phyloP scores from a whole-genome alignment of 1,140 invertebrate genomes.

The Metopolophium dirhodum region DNA sequence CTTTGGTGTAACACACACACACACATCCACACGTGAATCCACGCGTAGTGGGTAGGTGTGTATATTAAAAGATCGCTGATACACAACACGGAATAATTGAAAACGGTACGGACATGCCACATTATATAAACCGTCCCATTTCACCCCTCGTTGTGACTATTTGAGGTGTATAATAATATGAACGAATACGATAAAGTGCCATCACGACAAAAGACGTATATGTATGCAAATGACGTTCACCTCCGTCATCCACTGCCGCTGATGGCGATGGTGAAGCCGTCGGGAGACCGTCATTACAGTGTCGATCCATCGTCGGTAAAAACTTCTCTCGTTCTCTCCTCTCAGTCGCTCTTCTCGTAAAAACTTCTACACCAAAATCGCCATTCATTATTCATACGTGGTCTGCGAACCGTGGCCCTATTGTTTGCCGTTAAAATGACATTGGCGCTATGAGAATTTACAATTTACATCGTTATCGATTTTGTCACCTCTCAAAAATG shows the following conservation, averaged over 20 bases:
- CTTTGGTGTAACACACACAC: background rate
- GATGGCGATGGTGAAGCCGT: background rate
- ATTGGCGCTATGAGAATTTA: background rate
- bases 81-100: slow-evolving; percentile 17
- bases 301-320: slow-evolving; percentile 21
- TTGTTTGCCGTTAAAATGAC: slow-evolving; percentile 38
- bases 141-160: background rate
- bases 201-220: background rate
- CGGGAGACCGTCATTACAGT: slow-evolving; percentile 42
- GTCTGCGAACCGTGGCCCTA: slow-evolving; percentile 10
- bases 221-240: slow-evolving; percentile 40
- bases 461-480: slow-evolving; percentile 27
- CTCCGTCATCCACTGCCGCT: background rate
- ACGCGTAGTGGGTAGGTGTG: background rate
- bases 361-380: slow-evolving; percentile 41
- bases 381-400: slow-evolving; percentile 45
- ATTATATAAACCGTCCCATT: slow-evolving; percentile 20
- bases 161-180: slow-evolving; percentile 1
- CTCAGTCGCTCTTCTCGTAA: background rate
- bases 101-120: background rate
- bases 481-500: background rate
- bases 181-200: background rate
- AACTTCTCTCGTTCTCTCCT: background rate
- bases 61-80: background rate
- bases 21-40: background rate